Evolutionary conservation across 2,797 vertebrate genomes (phyloP), one percentile per base, ranked within the genome.

Genomic region (Pipistrellus pipistrellus): DNA sequence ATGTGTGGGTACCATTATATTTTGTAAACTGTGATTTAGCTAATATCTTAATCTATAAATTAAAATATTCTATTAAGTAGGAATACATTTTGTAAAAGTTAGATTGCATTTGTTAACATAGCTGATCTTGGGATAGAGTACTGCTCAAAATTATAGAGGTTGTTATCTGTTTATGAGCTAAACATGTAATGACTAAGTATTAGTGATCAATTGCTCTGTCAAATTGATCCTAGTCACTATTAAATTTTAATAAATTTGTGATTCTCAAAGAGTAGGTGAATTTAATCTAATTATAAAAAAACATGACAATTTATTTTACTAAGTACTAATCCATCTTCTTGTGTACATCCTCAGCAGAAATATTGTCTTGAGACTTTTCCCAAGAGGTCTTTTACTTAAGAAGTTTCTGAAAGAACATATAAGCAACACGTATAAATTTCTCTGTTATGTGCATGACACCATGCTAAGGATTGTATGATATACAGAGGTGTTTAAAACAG

Each of bases 11-110:
- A 81, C 59, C 20, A 41, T 86, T 93, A 96, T 72, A 95, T 66
- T 94, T 95, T 84, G 77, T 85, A 38, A 93, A 57, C 88, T 77
- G n/a, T 72, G n/a, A 90, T 89, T 85, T 91, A 55, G 41, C 20
- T 87, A 75, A 35, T 71, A 91, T 46, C 32, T 87, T 81, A 41
- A 80, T 81, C 46, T 92, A 12, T 20, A 85, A 64, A 32, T 88
- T 73, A 83, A 91, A 93, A 66, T 18, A 81, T 71, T 71, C 11
- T 78, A 53, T 68, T 82, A 91, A 76, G 83, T 62, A 71, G 6
- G 2, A 90, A 85, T 66, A 75, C 41, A 84, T 75, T 88, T 18
- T 69, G 90, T 92, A 71, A 84, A 94, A 87, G 17, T 77, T 89
- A 0, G 2, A 88, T 83, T 91, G 4, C 32, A 8, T 64, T 83